Conservation (phyloP, 2,113 vertebrate genomes). For the Philantomba maxwellii region DNA sequence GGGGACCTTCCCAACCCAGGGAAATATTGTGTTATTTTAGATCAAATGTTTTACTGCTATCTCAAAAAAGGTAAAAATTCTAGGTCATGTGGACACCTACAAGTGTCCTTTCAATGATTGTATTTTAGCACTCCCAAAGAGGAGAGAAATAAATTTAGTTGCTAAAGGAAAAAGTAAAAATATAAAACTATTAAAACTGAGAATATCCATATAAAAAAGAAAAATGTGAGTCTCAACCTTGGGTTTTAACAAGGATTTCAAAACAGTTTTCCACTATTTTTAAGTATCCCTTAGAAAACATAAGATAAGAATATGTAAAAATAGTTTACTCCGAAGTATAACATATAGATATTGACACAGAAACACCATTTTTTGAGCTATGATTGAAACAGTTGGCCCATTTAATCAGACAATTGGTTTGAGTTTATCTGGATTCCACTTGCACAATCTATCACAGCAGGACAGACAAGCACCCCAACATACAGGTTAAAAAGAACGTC, state of each 20-base stretch:
- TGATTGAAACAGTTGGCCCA: background rate
- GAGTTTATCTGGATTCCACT: background rate
- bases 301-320: background rate
- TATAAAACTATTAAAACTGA: background rate
- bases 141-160: background rate
- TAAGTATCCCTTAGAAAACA: background rate
- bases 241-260: background rate
- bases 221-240: background rate
- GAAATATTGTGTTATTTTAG: background rate
- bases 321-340: background rate
- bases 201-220: background rate
- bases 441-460: background rate
- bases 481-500: background rate
- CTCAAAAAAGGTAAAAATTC: background rate
- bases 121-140: background rate
- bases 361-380: background rate
- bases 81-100: background rate
- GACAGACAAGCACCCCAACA: background rate
- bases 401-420: constrained; percentile 7
- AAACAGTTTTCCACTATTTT: background rate
- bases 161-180: constrained; percentile 4
- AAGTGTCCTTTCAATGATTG: background rate
- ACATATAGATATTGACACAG: background rate
- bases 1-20: background rate
- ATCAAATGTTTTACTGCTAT: background rate